Conservation (phyloP, 2,888 invertebrate species). For the Galeruca laticollis region DNA sequence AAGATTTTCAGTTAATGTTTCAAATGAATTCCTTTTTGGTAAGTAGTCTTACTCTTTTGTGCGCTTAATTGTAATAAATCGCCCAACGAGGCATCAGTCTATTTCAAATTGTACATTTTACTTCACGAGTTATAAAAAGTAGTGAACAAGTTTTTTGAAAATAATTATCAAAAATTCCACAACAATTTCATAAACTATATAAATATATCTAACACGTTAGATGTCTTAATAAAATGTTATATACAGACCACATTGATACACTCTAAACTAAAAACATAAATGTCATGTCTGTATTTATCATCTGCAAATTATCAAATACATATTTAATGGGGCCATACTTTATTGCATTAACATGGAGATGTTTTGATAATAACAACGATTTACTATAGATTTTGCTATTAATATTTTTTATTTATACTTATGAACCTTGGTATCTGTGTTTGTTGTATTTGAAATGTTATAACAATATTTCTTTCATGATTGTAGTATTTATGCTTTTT, state of each 20-base stretch:
- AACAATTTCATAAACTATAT: conserved; percentile 52
- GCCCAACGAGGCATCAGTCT: conserved; percentile 30
- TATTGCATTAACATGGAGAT: not conserved
- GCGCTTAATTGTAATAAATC: conserved; percentile 13
- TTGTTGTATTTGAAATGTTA: too few species aligned
- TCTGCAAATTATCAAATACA: not conserved
- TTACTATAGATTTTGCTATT: not conserved
- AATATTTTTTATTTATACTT: too few species aligned
- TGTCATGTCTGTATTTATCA: conserved; percentile 4
- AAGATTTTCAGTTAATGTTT: not conserved
- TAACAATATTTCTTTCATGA: too few species aligned
- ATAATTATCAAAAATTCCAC: conserved; percentile 53
- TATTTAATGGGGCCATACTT: not conserved
- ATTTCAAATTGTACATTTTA: conserved; percentile 33
- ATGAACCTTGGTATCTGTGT: too few species aligned
- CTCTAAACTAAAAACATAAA: not conserved
- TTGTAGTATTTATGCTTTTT: too few species aligned
- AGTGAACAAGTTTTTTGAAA: conserved; percentile 19
- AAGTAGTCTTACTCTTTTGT: conserved; percentile 21
- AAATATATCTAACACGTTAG: conserved; percentile 49
- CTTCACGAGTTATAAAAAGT: conserved; percentile 25
- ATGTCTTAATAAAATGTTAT: conserved; percentile 37
- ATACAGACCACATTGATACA: conserved; percentile 25
- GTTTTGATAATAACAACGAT: not conserved
- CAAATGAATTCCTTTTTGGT: not conserved